These are phyloP conservation scores for Zaprionus obscuricornis DNA, from an alignment of 2,888 invertebrate species.

Conservation along the genomic window DNA sequence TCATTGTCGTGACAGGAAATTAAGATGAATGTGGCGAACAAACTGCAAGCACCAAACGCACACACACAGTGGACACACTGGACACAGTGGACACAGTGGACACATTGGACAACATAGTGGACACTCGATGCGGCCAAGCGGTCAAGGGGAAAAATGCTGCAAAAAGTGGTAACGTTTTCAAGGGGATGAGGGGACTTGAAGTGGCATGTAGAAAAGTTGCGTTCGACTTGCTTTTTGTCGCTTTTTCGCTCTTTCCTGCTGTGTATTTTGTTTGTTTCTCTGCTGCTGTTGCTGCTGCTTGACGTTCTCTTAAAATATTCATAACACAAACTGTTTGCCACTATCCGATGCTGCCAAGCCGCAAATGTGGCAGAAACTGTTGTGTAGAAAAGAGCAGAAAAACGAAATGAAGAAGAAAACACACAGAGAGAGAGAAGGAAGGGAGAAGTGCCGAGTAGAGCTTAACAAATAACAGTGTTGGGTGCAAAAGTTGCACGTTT, in stretches of 20 bases:
- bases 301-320: constrained; percentile 70
- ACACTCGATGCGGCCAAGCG: no score
- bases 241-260: constrained; percentile 25
- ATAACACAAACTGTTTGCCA: constrained; percentile 75
- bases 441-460: neutral
- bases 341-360: constrained; percentile 58
- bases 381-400: constrained; percentile 9
- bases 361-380: constrained; percentile 38
- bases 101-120: no score
- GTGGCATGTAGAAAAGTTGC: neutral
- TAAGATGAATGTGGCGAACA: constrained; percentile 78
- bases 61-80: constrained; percentile 7
- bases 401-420: constrained; percentile 4
- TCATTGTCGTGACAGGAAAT: constrained; percentile 78
- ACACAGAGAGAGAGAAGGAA: neutral
- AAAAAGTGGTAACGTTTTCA: no score
- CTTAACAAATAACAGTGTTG: constrained; percentile 36
- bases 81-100: constrained; percentile 4
- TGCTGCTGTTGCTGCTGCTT: constrained; percentile 38
- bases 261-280: constrained; percentile 27
- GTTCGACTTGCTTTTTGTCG: constrained; percentile 38
- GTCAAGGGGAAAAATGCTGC: no score
- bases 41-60: constrained; percentile 64
- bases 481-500: constrained; percentile 41
- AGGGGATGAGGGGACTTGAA: neutral